A percentile compares a stretch with the other conserved stretches of the same genome.
phyloP scores from a whole-genome alignment of 2,113 vertebrate genomes.

The Nycticryphes semicollaris region DNA sequence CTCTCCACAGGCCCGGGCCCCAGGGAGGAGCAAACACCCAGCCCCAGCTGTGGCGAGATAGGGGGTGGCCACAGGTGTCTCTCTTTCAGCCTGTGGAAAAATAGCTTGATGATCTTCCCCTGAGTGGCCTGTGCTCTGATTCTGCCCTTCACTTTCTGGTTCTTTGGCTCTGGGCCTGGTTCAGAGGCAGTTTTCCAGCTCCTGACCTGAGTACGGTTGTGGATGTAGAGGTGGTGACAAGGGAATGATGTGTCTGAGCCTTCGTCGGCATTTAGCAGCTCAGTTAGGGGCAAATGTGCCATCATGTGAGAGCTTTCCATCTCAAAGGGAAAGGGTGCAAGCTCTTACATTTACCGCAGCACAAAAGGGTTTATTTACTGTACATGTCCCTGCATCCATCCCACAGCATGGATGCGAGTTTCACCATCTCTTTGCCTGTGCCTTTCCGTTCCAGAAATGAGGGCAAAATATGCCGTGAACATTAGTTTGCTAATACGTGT shows the following conservation, averaged over 20 bases:
- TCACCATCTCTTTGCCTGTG: not conserved
- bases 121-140: rapidly evolving
- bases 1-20: rapidly evolving
- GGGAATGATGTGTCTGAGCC: rapidly evolving
- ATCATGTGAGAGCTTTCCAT: not conserved
- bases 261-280: not conserved
- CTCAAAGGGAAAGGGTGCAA: not conserved
- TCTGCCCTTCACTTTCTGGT: rapidly evolving
- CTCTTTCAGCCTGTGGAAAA: not conserved
- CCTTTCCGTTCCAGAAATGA: not conserved
- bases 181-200: not conserved
- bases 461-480: not conserved
- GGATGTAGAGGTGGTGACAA: rapidly evolving
- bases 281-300: rapidly evolving
- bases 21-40: rapidly evolving
- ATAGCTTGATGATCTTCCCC: not conserved
- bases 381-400: too few relatives aligned
- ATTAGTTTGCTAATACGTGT: not conserved
- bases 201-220: not conserved
- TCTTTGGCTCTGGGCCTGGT: too few relatives aligned
- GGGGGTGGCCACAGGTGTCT: rapidly evolving
- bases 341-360: not conserved
- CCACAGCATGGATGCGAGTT: not conserved
- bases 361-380: not conserved
- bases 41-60: not conserved